phyloP scores from a whole-genome alignment of 2,113 vertebrate genomes.

The Diadophis punctatus region DNA sequence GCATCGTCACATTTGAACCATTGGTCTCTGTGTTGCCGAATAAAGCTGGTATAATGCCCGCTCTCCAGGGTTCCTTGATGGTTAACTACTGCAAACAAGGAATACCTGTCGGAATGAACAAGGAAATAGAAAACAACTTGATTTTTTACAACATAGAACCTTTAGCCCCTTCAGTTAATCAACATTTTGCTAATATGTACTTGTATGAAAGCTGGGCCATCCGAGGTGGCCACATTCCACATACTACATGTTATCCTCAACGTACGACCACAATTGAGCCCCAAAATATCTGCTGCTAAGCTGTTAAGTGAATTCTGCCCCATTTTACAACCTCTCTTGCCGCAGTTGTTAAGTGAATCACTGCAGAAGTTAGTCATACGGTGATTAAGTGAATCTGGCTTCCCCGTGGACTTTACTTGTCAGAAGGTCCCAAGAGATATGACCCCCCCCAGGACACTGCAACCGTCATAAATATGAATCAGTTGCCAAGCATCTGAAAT shows the following conservation, averaged over 20 bases:
- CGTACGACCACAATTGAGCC: not conserved
- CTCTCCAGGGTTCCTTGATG: conserved; percentile 99
- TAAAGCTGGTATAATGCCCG: conserved; percentile 98
- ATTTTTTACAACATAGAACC: not conserved
- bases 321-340: not conserved
- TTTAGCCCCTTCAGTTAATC: not conserved
- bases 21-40: conserved; percentile 99
- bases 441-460: not conserved
- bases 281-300: not conserved
- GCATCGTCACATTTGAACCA: conserved; percentile 99
- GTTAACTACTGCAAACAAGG: conserved; percentile 98
- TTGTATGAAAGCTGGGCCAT: not conserved
- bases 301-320: not conserved
- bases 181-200: not conserved
- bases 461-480: not conserved
- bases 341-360: not conserved
- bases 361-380: not conserved
- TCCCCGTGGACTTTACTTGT: not conserved
- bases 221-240: not conserved
- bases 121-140: not conserved
- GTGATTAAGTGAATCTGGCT: not conserved
- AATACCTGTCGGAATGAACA: conserved; percentile 78
- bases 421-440: not conserved
- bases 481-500: not conserved
- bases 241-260: not conserved